A percentile compares a stretch with the other conserved stretches of the same genome.
Conservation (phyloP, 2,888 invertebrate species). For the Argyresthia albistria region DNA sequence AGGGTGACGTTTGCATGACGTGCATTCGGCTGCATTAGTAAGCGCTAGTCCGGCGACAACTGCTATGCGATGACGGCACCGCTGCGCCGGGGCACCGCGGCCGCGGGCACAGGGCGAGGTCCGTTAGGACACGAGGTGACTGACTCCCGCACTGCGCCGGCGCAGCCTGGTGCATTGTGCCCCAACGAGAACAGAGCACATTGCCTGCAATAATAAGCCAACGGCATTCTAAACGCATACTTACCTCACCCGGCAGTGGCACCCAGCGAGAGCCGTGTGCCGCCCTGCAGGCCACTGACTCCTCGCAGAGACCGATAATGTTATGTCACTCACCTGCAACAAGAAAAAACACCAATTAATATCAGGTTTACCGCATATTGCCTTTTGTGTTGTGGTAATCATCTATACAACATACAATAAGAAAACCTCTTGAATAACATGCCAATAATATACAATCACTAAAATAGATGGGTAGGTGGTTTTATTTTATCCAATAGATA, state of each 20-base stretch:
- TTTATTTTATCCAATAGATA: not conserved
- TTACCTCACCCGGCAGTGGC: conserved; percentile 23
- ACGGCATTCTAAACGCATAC: conserved; percentile 16
- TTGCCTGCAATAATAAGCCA: conserved; percentile 47
- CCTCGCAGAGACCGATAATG: not conserved
- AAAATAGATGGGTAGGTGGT: too few relatives aligned
- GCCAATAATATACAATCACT: too few relatives aligned
- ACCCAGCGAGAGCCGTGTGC: not conserved
- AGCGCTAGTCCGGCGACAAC: conserved; percentile 50
- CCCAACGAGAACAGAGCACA: conserved; percentile 63
- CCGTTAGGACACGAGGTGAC: conserved; percentile 66
- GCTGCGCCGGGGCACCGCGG: conserved; percentile 4
- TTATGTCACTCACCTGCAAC: conserved; percentile 47
- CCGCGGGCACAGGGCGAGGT: conserved; percentile 60
- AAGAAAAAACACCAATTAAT: conserved; percentile 21
- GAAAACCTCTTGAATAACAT: too few relatives aligned
- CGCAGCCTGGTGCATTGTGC: conserved; percentile 71
- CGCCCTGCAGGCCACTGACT: not conserved
- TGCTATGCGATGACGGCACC: conserved; percentile 45
- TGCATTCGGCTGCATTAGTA: conserved; percentile 48
- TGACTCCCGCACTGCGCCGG: conserved; percentile 44
- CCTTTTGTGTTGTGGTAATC: too few relatives aligned
- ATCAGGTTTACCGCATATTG: too few relatives aligned
- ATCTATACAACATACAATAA: too few relatives aligned
- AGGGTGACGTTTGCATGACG: conserved; percentile 36